A percentile compares a stretch with the other conserved stretches of the same genome.
Conservation (phyloP, 2,888 invertebrate species). For the Plagodis pulveraria region DNA sequence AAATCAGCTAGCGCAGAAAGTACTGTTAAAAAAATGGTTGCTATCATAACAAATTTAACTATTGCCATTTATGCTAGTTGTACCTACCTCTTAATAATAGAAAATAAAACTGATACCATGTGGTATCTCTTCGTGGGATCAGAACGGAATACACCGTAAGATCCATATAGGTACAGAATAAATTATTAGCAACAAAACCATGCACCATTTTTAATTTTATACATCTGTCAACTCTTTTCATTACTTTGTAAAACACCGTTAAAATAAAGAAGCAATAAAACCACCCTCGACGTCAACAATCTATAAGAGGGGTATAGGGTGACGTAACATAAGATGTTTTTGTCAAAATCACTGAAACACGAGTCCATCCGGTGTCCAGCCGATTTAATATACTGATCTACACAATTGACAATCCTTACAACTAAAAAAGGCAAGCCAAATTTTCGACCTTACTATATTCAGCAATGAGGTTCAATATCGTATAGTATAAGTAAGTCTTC, state of each 20-base stretch:
- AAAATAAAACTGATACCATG: too few relatives aligned
- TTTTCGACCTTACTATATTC: conserved; percentile 10
- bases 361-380: conserved; percentile 73
- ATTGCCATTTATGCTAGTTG: too few relatives aligned
- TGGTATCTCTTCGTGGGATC: too few relatives aligned
- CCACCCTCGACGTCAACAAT: conserved; percentile 56
- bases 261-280: conserved; percentile 33
- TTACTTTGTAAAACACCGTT: conserved; percentile 20
- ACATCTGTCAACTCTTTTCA: too few relatives aligned
- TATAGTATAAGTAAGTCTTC: conserved; percentile 10
- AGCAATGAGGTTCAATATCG: conserved; percentile 34
- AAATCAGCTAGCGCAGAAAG: too few relatives aligned
- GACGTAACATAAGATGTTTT: conserved; percentile 75
- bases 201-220: too few relatives aligned
- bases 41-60: too few relatives aligned
- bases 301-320: conserved; percentile 46
- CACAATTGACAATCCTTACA: conserved; percentile 66
- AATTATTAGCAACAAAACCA: too few relatives aligned
- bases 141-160: too few relatives aligned
- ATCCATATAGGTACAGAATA: too few relatives aligned
- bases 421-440: conserved; percentile 37
- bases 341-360: conserved; percentile 74
- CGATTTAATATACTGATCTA: conserved; percentile 81
- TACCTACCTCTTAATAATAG: too few relatives aligned
- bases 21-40: too few relatives aligned